A percentile compares a stretch with the other conserved stretches of the same genome.
These are phyloP conservation scores for Nibea coibor DNA, from an alignment of 2,113 vertebrate species.

Conservation along the genomic window DNA sequence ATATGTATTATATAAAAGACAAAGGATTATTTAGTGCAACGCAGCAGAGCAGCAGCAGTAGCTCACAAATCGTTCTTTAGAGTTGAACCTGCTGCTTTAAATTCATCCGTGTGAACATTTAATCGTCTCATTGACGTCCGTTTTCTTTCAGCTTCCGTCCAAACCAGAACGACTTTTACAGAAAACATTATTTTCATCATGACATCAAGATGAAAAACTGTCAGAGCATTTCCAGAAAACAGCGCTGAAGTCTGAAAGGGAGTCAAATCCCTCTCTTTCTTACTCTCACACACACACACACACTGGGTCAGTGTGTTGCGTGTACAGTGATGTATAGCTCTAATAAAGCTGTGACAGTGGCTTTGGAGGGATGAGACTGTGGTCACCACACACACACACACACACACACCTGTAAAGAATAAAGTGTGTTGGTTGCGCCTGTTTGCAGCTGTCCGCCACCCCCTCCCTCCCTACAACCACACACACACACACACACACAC, in stretches of 20 bases:
- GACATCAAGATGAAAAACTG: not conserved
- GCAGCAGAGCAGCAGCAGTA: no score
- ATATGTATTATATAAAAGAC: not conserved
- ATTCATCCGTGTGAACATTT: not conserved
- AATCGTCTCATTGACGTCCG: not conserved
- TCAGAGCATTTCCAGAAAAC: not conserved
- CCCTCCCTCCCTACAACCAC: not conserved
- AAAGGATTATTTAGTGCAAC: not conserved
- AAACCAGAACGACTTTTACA: not conserved
- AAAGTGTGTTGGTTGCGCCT: not conserved
- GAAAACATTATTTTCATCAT: not conserved
- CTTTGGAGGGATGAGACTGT: slow-evolving; percentile 44
- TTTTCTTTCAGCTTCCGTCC: not conserved
- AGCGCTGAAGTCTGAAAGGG: not conserved
- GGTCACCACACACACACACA: slow-evolving; percentile 8
- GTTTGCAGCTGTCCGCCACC: slow-evolving; percentile 5
- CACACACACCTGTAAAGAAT: slow-evolving; percentile 17
- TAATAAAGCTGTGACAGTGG: slow-evolving; percentile 66
- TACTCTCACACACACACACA: slow-evolving; percentile 23
- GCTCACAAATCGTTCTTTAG: not conserved
- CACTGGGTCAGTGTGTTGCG: slow-evolving; percentile 29
- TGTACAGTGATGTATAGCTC: slow-evolving; percentile 67
- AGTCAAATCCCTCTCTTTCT: not conserved
- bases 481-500: slow-evolving; percentile 27
- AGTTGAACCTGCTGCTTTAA: not conserved